Conservation (phyloP, 1,140 invertebrate genomes). For the Diploscapter pachys region DNA sequence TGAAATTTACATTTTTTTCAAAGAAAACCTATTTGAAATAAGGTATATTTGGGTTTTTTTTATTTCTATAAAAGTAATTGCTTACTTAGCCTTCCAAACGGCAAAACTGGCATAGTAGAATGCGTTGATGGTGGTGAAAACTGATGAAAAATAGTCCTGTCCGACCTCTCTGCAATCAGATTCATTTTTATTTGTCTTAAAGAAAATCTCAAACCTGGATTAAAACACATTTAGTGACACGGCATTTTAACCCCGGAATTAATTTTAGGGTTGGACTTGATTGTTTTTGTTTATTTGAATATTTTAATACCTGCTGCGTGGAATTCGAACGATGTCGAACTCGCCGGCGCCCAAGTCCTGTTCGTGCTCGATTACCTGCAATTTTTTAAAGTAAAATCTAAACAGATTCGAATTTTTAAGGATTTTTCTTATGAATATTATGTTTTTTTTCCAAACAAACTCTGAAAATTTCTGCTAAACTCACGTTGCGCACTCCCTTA, state of each 20-base stretch:
- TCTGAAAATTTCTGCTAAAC: constrained; percentile 38
- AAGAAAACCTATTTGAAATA: not conserved
- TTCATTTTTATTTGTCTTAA: constrained; percentile 61
- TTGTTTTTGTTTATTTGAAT: no score
- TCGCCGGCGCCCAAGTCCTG: no score
- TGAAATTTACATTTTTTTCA: constrained; percentile 27
- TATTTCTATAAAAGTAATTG: constrained; percentile 63
- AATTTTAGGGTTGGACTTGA: no score
- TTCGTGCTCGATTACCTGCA: constrained; percentile 13
- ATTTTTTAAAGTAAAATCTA: constrained; percentile 13
- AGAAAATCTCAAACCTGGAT: constrained; percentile 36
- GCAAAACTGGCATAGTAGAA: constrained; percentile 70
- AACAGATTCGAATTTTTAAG: not conserved
- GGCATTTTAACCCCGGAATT: no score
- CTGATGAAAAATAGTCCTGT: constrained; percentile 77
- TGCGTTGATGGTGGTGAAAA: constrained; percentile 75
- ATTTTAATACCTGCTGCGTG: no score
- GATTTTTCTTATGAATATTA: no score
- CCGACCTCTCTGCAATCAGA: constrained; percentile 81
- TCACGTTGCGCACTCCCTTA: not conserved
- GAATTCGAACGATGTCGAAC: no score
- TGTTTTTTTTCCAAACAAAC: constrained; percentile 64
- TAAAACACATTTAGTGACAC: not conserved
- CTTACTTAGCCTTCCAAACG: constrained; percentile 58
- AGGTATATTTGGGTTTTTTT: not conserved